These are phyloP conservation scores for Girardia tigrina DNA, from an alignment of 2,888 invertebrate genomes.

Conservation along the genomic window DNA sequence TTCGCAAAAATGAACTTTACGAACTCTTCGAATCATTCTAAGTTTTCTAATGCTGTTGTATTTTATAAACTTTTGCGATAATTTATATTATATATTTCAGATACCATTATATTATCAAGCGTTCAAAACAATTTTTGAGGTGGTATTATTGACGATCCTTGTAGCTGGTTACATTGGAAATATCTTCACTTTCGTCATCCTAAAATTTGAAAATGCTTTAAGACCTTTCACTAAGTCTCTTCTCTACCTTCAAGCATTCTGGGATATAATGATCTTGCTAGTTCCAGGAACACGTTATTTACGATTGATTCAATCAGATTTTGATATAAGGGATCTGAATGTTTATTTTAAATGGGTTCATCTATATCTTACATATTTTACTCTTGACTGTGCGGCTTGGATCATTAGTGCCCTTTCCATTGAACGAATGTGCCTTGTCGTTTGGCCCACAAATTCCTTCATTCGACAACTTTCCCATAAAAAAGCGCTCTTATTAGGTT, in stretches of 20 bases:
- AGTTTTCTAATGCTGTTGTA: no score
- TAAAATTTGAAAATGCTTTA: not conserved
- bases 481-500: no score
- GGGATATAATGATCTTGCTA: not conserved
- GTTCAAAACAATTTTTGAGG: no score
- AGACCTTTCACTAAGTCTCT: not conserved
- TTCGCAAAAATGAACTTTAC: no score
- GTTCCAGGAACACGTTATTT: not conserved
- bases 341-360: not conserved
- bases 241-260: not conserved
- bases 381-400: not conserved
- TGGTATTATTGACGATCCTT: no score
- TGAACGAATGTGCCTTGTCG: not conserved
- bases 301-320: not conserved
- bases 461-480: not conserved
- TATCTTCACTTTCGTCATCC: not conserved
- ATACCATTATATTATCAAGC: no score
- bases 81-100: no score
- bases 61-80: no score
- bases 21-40: no score
- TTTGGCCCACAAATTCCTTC: not conserved
- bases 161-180: not conserved
- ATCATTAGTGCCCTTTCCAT: not conserved
- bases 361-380: not conserved
- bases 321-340: not conserved